Conservation (phyloP, 2,888 invertebrate genomes). For the Agrochola circellaris region DNA sequence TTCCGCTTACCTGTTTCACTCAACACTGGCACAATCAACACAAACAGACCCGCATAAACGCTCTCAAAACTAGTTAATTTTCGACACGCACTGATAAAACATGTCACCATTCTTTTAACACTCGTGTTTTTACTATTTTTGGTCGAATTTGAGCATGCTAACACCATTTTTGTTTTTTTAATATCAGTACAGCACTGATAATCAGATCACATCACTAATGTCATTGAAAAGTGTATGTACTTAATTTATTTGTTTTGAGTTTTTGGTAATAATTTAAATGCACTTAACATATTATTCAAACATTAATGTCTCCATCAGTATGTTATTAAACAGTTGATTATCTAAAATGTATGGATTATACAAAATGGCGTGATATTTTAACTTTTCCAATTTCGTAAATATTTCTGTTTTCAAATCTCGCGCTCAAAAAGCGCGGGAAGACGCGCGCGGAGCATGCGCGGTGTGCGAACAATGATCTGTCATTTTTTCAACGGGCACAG, state of each 20-base stretch:
- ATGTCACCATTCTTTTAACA: constrained; percentile 63
- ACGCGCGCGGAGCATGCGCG: constrained; percentile 85
- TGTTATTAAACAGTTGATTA: not conserved
- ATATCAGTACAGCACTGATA: not conserved
- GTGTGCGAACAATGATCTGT: constrained; percentile 80
- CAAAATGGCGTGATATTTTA: not conserved
- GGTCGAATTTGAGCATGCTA: constrained; percentile 3
- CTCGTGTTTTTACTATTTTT: constrained; percentile 28
- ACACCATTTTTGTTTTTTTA: constrained; percentile 43
- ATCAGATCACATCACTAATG: constrained; percentile 27
- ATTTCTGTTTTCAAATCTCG: constrained; percentile 71
- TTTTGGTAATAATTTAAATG: not conserved
- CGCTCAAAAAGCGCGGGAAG: constrained; percentile 79
- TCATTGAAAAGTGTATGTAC: not conserved
- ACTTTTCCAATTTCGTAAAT: constrained; percentile 7
- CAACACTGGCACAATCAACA: constrained; percentile 80
- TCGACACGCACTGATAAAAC: constrained; percentile 74
- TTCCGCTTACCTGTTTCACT: constrained; percentile 78
- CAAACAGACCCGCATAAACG: constrained; percentile 83
- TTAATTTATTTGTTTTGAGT: not conserved
- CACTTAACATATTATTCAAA: not conserved
- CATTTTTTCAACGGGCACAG: constrained; percentile 75
- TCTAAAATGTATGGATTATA: not conserved
- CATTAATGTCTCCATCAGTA: not conserved
- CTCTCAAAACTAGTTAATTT: constrained; percentile 73